Evolutionary conservation across 2,113 vertebrate species (phyloP).

Genomic region (Rhineura floridana): DNA sequence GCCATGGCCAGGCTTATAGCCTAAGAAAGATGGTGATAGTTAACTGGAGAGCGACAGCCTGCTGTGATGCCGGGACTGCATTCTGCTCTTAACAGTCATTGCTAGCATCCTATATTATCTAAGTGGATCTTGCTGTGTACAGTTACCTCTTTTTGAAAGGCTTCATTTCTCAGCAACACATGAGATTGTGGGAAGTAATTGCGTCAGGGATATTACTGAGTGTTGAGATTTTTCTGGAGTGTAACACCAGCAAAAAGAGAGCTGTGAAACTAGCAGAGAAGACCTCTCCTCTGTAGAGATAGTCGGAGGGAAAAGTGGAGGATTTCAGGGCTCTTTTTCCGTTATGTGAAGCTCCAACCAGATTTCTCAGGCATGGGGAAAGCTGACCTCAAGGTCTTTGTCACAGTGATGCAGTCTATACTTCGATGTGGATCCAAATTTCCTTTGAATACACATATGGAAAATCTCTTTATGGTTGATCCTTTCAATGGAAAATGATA

Average conservation of each 20-base stretch:
- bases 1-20: not conserved
- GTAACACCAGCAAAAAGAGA: not conserved
- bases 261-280: not conserved
- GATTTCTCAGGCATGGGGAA: not conserved
- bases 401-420: not conserved
- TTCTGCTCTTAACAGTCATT: not conserved
- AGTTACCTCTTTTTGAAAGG: not conserved
- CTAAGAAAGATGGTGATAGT: not conserved
- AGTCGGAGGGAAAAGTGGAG: not conserved
- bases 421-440: not conserved
- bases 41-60: not conserved
- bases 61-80: not conserved
- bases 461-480: not conserved
- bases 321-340: not conserved
- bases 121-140: not conserved
- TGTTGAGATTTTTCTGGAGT: not conserved
- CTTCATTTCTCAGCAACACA: not conserved
- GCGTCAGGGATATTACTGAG: not conserved
- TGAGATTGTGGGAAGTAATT: not conserved
- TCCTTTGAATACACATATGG: not conserved
- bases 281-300: not conserved
- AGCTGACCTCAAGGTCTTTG: not conserved
- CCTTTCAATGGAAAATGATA: not conserved
- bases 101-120: constrained; percentile 5
- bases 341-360: not conserved